Percentiles rank a stretch among this genome's conserved stretches.
These are phyloP conservation scores for Erethizon dorsatum DNA, from an alignment of 2,797 vertebrate genomes.

Conservation along the genomic window DNA sequence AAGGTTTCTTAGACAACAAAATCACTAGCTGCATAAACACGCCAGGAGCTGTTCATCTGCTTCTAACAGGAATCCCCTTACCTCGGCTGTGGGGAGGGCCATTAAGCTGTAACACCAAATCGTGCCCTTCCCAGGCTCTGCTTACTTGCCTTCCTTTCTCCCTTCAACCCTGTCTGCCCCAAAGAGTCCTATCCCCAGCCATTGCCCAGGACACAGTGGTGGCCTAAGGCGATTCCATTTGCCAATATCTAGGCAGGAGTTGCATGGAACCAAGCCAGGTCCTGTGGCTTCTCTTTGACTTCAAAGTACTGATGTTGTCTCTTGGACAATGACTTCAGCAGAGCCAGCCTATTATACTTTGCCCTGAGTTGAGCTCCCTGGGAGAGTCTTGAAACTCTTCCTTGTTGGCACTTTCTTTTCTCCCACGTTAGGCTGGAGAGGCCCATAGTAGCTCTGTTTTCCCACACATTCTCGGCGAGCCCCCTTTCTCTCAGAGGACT, in stretches of 20 bases:
- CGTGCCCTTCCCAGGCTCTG: neutral
- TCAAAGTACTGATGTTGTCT: neutral
- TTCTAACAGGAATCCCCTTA: constrained; percentile 77
- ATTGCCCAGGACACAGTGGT: neutral
- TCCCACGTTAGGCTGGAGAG: constrained; percentile 24
- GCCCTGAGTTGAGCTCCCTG: neutral
- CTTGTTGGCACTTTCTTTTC: neutral
- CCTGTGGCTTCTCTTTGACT: neutral
- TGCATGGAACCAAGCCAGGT: neutral
- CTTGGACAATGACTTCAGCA: constrained; percentile 8
- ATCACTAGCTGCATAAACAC: constrained; percentile 83
- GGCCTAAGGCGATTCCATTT: neutral
- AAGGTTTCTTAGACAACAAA: constrained; percentile 80
- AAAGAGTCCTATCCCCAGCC: neutral
- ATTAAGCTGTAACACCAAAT: constrained; percentile 71
- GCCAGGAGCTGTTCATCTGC: constrained; percentile 76
- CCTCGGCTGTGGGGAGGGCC: constrained; percentile 78
- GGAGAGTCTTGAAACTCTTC: neutral
- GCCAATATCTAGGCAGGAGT: neutral
- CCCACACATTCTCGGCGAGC: constrained; percentile 35
- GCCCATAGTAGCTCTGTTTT: constrained; percentile 64
- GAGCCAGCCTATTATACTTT: neutral
- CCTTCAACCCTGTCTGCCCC: neutral
- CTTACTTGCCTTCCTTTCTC: neutral
- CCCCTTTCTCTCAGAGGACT: constrained; percentile 43